Evolutionary conservation across 23 tunicate genomes (phyloP).

Genomic region (Trididemnum miniatum): DNA sequence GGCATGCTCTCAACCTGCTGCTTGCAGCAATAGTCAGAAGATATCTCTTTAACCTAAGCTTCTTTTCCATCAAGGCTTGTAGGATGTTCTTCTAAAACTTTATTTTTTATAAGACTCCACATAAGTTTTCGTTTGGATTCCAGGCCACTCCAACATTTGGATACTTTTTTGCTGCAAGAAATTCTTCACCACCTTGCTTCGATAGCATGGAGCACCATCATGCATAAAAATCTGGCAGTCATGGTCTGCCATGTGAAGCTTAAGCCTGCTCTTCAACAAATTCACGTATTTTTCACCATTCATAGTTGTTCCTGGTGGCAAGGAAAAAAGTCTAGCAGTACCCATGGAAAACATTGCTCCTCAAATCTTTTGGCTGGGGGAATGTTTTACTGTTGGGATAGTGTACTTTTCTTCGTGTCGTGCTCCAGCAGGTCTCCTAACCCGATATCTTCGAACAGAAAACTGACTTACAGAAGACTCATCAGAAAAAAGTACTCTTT

Average conservation of each 20-base stretch:
- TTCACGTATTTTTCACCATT: no score
- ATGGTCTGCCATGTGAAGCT: no score
- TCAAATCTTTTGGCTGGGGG: no score
- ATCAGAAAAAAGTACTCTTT: conserved; percentile 7
- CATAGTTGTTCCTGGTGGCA: no score
- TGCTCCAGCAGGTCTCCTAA: conserved; percentile 6
- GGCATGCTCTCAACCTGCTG: conserved; percentile 17
- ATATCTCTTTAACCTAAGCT: conserved; percentile 7
- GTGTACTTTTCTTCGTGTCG: not conserved
- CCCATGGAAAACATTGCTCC: no score
- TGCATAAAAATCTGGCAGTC: no score
- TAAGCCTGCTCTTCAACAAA: no score
- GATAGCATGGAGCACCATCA: no score
- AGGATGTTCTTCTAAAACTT: conserved; percentile 27
- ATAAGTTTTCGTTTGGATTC: conserved; percentile 19
- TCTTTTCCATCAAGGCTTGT: not conserved
- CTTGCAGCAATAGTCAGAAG: conserved; percentile 5
- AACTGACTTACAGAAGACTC: conserved; percentile 18
- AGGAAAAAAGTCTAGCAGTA: no score
- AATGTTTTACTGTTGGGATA: conserved; percentile 5
- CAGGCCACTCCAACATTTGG: conserved; percentile 14
- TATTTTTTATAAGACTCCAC: conserved; percentile 4
- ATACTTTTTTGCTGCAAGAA: conserved; percentile 26
- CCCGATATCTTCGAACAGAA: not conserved
- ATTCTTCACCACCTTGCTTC: no score